Evolutionary conservation across 2,888 invertebrate species (phyloP).

Genomic region (Mesorhabditis belari): DNA sequence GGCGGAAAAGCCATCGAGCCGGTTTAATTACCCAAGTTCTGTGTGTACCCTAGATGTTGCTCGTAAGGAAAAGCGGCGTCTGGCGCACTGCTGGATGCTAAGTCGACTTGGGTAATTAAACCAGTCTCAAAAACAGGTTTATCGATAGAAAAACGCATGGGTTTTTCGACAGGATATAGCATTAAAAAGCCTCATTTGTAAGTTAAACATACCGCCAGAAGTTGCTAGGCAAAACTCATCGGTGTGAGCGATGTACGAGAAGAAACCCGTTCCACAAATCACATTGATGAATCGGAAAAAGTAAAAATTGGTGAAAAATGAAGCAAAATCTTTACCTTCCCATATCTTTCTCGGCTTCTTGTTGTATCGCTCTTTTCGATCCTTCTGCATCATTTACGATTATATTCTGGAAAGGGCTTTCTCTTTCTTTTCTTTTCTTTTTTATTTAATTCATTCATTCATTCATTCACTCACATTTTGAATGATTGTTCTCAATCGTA

Average conservation of each 20-base stretch:
- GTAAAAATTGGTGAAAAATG: neutral
- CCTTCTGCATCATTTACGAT: conserved; percentile 39
- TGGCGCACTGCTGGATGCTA: too few relatives aligned
- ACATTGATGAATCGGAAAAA: conserved; percentile 36
- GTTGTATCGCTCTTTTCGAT: conserved; percentile 45
- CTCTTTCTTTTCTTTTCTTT: neutral
- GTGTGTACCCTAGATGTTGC: too few relatives aligned
- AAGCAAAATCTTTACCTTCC: conserved; percentile 19
- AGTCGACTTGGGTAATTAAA: too few relatives aligned
- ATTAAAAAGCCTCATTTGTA: too few relatives aligned
- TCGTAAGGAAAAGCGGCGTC: too few relatives aligned
- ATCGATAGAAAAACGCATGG: too few relatives aligned
- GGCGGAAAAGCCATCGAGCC: too few relatives aligned
- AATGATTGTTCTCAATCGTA: conserved; percentile 36
- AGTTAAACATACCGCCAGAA: conserved; percentile 18
- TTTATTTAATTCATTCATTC: neutral
- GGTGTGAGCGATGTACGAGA: conserved; percentile 50
- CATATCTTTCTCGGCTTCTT: conserved; percentile 39
- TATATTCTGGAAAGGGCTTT: conserved; percentile 23
- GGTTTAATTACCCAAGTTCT: too few relatives aligned
- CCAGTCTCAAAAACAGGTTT: too few relatives aligned
- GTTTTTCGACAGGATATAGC: too few relatives aligned
- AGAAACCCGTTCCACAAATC: conserved; percentile 52
- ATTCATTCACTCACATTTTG: conserved; percentile 24
- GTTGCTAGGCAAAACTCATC: conserved; percentile 44